These are phyloP conservation scores for Rhopilema esculentum DNA, from an alignment of 30 jellyfish, hydroid and myxozoan genomes.

Conservation along the genomic window DNA sequence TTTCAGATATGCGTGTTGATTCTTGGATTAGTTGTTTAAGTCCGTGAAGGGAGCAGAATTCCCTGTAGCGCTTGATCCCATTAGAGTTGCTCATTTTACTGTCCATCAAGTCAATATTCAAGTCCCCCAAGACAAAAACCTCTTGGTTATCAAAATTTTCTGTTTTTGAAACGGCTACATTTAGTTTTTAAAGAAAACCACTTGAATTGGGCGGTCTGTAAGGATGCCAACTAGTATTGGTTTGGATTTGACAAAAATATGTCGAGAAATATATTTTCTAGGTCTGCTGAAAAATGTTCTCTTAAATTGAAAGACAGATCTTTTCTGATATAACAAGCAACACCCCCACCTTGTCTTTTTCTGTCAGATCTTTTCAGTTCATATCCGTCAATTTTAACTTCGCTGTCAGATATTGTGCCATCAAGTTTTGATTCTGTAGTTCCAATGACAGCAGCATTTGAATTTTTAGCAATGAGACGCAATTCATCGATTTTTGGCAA, in stretches of 20 bases:
- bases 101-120: slow-evolving; percentile 27
- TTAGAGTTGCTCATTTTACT: slow-evolving; percentile 6
- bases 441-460: slow-evolving; percentile 26
- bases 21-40: not conserved
- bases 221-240: slow-evolving; percentile 43
- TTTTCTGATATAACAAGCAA: slow-evolving; percentile 55
- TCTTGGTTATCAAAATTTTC: slow-evolving; percentile 37
- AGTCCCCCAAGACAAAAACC: slow-evolving; percentile 48
- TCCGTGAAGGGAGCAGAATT: not conserved
- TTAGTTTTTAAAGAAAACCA: slow-evolving; percentile 31
- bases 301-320: slow-evolving; percentile 37
- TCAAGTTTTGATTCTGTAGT: slow-evolving; percentile 32
- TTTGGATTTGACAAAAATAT: slow-evolving; percentile 30
- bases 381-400: slow-evolving; percentile 50
- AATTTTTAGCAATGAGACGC: slow-evolving; percentile 32
- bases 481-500: slow-evolving; percentile 29
- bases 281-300: slow-evolving; percentile 28
- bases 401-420: not conserved
- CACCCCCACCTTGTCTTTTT: slow-evolving; percentile 58
- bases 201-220: slow-evolving; percentile 47
- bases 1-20: slow-evolving; percentile 5
- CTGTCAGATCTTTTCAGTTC: slow-evolving; percentile 55
- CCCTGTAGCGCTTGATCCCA: not conserved
- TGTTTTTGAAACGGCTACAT: slow-evolving; percentile 34
- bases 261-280: slow-evolving; percentile 51